phyloP scores from a whole-genome alignment of 2,888 invertebrate genomes.

The Scaptomyza reducta region DNA sequence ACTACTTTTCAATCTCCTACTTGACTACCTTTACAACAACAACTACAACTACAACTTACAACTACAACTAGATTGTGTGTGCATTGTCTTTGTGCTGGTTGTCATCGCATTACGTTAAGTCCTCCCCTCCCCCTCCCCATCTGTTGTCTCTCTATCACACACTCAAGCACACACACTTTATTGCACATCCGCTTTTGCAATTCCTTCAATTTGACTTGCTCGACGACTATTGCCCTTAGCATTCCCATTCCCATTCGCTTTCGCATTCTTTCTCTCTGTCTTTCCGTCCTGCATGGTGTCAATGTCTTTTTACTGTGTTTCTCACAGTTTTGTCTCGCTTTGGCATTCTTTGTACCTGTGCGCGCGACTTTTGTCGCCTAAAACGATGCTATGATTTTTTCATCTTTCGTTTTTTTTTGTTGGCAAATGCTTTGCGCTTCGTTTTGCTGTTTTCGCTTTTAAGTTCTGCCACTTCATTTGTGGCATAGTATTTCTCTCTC shows the following conservation, averaged over 20 bases:
- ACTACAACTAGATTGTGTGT: neutral
- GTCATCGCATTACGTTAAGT: conserved; percentile 8
- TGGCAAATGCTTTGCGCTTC: too few species aligned
- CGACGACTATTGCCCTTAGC: conserved; percentile 18
- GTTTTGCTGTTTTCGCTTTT: conserved; percentile 25
- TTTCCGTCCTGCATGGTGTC: neutral
- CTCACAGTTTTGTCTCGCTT: neutral
- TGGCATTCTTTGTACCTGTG: conserved; percentile 36
- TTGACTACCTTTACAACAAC: neutral
- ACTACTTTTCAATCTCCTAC: conserved; percentile 27
- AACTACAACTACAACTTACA: too few species aligned
- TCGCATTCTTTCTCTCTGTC: neutral
- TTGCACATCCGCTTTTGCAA: conserved; percentile 68
- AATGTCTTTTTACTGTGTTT: neutral
- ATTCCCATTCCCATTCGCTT: conserved; percentile 8
- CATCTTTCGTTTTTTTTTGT: neutral
- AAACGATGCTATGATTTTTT: conserved; percentile 69
- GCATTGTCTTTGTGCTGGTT: conserved; percentile 17
- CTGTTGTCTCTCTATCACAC: conserved; percentile 35
- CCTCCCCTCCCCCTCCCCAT: neutral
- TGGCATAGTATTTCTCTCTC: conserved; percentile 33
- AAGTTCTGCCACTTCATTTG: conserved; percentile 69
- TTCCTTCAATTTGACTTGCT: conserved; percentile 56
- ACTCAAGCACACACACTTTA: conserved; percentile 62
- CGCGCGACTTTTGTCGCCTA: conserved; percentile 48